These are phyloP conservation scores for Agrochola lota DNA, from an alignment of 2,888 invertebrate species.

Conservation along the genomic window DNA sequence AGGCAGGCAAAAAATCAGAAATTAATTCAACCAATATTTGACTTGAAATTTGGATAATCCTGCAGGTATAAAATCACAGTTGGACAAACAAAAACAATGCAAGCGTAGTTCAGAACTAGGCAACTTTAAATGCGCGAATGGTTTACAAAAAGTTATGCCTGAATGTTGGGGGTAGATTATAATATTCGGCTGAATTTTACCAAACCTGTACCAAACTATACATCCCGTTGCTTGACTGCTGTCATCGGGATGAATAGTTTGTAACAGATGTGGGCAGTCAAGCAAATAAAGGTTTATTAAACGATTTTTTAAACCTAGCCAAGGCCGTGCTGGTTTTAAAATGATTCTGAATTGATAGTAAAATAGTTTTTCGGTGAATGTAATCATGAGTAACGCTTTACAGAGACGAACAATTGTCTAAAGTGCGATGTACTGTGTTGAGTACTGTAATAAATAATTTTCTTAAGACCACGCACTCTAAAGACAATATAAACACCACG, in stretches of 20 bases:
- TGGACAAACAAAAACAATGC: slow-evolving; percentile 4
- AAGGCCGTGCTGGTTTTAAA: neutral
- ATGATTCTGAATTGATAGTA: neutral
- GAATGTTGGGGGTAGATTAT: neutral
- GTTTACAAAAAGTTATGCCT: slow-evolving; percentile 16
- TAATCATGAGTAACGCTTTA: neutral
- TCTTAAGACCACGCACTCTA: neutral
- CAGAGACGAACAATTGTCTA: neutral
- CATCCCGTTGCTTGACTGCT: no score
- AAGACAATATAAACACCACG: no score
- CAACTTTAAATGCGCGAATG: slow-evolving; percentile 6
- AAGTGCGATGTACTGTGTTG: neutral
- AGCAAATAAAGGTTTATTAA: neutral
- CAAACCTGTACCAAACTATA: no score
- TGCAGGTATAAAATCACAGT: slow-evolving; percentile 3
- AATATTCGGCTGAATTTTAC: neutral
- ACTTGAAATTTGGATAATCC: neutral
- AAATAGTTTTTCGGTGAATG: neutral
- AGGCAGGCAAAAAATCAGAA: neutral
- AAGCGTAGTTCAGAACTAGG: neutral
- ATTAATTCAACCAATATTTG: neutral
- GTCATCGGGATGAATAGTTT: slow-evolving; percentile 18
- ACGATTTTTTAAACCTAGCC: neutral
- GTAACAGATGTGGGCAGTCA: neutral
- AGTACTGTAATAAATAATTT: neutral